Evolutionary conservation across 2,797 vertebrate species (phyloP), one percentile per base, ranked within the genome.

Genomic region (Sebastes steindachneri): DNA sequence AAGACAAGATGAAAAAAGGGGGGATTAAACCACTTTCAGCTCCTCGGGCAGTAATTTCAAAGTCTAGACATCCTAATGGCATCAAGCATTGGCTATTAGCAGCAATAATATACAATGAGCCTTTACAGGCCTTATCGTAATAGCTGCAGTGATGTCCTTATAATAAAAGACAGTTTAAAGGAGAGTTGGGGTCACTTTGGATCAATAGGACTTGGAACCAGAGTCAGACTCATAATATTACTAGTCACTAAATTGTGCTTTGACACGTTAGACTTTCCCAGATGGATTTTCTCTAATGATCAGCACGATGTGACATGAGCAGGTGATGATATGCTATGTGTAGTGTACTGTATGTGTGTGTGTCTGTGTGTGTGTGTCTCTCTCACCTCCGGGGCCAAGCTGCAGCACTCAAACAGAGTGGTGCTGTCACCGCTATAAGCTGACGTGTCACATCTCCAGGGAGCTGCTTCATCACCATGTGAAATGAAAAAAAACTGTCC

Each of bases 381-480:
- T 72, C 17, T 72, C 73, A 68, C 82, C 76, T 83, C 62, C 72
- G 59, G 70, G 75, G 79, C 74, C 77, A 66, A 77, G 68, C 75
- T 51, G 66, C 62, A 83, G 77, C 73, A 72, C 75, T 88, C 75
- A 80, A 65, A 89, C 83, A 83, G 80, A 94, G 85, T 71, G 84
- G 59, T 69, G 81, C 80, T 90, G 88, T 91, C 92, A 84, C 77
- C 4, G 5, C 89, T 87, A 31, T 33, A 21, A 84, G 83, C 78
- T 88, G 83, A 88, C 6, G 67, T 86, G 84, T 86, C 82, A 74
- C 77, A 83, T 92, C 84, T 91, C 86, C 70, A 66, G 86, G 76
- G 73, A 87, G 70, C 80, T 19, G 80, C 85, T 89, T 90, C 80
- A 87, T 92, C 86, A 90, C 84, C 1, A 92, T 92, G 86, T 84